Conservation (phyloP, 2,113 vertebrate species). For the Chinchilla lanigera region DNA sequence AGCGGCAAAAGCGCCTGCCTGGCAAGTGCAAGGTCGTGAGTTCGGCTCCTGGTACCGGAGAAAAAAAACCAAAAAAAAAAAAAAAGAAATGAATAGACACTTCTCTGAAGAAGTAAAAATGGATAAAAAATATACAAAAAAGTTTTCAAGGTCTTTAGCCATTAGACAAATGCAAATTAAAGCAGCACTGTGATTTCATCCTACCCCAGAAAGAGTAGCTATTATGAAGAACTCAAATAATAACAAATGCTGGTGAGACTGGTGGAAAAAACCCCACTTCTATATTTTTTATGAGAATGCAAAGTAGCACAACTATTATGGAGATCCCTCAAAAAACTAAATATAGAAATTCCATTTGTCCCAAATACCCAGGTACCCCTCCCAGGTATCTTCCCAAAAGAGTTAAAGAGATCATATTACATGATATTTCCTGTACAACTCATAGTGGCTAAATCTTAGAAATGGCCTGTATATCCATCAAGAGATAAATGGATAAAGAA, state of each 20-base stretch:
- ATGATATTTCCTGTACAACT: neutral
- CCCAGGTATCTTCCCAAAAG: neutral
- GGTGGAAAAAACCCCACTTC: neutral
- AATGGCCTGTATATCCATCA: neutral
- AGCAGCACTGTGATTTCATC: neutral
- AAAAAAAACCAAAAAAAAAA: no score
- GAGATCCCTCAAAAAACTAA: neutral
- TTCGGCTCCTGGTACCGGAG: no score
- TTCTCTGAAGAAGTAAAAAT: neutral
- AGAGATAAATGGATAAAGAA: neutral
- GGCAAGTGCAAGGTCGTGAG: no score
- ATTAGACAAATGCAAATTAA: neutral
- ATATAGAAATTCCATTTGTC: neutral
- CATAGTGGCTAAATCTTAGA: neutral
- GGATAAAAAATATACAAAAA: neutral
- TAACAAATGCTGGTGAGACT: neutral
- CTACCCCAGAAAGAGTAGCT: neutral
- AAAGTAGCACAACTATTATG: neutral
- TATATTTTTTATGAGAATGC: neutral
- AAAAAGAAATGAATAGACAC: no score
- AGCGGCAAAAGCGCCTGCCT: no score
- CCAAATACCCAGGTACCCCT: neutral
- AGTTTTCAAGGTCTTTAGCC: neutral
- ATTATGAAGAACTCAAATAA: neutral
- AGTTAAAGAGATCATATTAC: neutral